Evolutionary conservation across 2,797 vertebrate species (phyloP), one percentile per base, ranked within the genome.

Genomic region (Mionectes olivaceus): DNA sequence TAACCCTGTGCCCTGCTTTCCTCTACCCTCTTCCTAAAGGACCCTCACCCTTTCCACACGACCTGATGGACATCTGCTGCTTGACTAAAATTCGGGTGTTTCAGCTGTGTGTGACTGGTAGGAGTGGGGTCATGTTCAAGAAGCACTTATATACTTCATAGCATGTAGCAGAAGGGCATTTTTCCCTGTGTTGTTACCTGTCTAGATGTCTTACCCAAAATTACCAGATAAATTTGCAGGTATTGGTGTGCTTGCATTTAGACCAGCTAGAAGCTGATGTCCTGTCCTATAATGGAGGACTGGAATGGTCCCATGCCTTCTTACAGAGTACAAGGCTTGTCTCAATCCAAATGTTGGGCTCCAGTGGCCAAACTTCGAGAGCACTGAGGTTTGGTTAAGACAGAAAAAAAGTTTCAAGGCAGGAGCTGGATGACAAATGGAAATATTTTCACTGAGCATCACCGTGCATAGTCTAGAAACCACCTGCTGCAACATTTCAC

Each of bases 401-500:
- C 9, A 55, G 33, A 35, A 89, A 60, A 86, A 60, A 68, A 27
- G 11, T 56, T 81, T 57, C 19, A 60, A 79, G 37, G 23, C 18
- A 50, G 84, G 81, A 91, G 9, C 37, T 53, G 27, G 70, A 68
- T 55, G 17, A 76, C 46, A 35, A 22, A 49, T 44, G 39, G 52
- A 88, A 83, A 57, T 80, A 84, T 83, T 93, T 92, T 47, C 70
- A 87, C 19, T 79, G 46, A 94, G 30, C 50, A 80, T 25, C 73
- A 46, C 41, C 92, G 28, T 32, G 43, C 65, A 74, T 30, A 52
- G 41, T 60, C 68, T 65, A 75, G 73, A 78, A 93, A 87, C 13
- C 68, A 87, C 75, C 89, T 79, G 60, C 84, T 95, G 71, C 69
- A 93, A 57, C 46, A 39, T 89, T 96, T 96, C 90, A 67, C 76